A percentile compares a stretch with the other conserved stretches of the same genome.
Evolutionary conservation across 2,113 vertebrate genomes (phyloP).

Genomic region (Neomonachus schauinslandi): DNA sequence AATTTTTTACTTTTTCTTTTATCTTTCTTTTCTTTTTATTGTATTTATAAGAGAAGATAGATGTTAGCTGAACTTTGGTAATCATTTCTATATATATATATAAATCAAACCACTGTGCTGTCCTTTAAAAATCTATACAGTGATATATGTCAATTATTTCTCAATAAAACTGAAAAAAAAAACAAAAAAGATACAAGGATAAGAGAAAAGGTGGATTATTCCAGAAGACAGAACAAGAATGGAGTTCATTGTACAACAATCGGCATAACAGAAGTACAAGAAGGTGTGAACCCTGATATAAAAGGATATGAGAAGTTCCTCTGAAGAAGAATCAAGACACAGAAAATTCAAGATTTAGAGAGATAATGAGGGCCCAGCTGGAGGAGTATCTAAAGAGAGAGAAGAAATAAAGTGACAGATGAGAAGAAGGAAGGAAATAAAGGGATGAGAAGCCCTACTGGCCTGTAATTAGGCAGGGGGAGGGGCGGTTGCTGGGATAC

Average conservation of each 20-base stretch:
- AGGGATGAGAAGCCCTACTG: background rate
- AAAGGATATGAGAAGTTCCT: background rate
- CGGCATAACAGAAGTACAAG: background rate
- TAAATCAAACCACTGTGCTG: background rate
- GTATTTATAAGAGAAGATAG: background rate
- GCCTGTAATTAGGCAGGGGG: background rate
- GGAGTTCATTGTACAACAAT: background rate
- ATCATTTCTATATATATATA: background rate
- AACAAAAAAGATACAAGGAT: background rate
- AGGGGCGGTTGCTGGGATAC: conserved; percentile 49
- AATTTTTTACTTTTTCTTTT: background rate
- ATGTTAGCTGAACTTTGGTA: background rate
- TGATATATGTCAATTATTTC: background rate
- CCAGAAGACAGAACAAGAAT: background rate
- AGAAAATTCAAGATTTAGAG: background rate
- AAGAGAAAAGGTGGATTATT: background rate
- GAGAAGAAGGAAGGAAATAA: background rate
- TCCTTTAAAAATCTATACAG: background rate
- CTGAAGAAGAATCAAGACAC: background rate
- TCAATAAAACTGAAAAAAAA: background rate
- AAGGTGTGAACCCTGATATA: background rate
- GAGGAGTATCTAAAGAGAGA: background rate
- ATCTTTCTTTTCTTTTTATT: background rate
- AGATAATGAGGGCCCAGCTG: background rate
- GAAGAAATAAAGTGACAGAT: background rate